phyloP scores from a whole-genome alignment of 2,888 invertebrate species.

The Laspeyria flexula region DNA sequence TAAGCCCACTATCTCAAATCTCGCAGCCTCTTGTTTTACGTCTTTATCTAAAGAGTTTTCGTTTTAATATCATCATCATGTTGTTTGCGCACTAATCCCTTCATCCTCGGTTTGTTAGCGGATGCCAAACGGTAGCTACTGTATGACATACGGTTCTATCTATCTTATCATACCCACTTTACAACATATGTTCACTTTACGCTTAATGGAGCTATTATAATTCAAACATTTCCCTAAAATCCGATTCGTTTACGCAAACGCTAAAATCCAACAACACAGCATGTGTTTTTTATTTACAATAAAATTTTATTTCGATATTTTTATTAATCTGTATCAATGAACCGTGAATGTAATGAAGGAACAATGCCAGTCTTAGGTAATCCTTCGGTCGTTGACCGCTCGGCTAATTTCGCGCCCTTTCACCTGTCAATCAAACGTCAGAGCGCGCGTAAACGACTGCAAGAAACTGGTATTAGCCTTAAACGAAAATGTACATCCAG shows the following conservation, averaged over 20 bases:
- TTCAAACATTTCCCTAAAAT: conserved; percentile 79
- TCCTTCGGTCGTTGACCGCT: conserved; percentile 47
- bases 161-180: conserved; percentile 84
- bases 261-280: conserved; percentile 59
- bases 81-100: conserved; percentile 79
- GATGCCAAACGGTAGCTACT: conserved; percentile 82
- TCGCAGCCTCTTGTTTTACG: conserved; percentile 66
- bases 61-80: conserved; percentile 72
- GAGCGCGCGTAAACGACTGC: conserved; percentile 64
- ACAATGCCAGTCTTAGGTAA: conserved; percentile 45
- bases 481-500: conserved; percentile 44
- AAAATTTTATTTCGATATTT: too few species aligned
- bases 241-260: conserved; percentile 62
- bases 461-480: conserved; percentile 51
- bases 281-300: conserved; percentile 54
- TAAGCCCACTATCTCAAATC: conserved; percentile 71
- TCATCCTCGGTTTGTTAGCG: conserved; percentile 71
- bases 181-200: conserved; percentile 76
- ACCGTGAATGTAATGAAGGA: conserved; percentile 54
- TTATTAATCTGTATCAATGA: conserved; percentile 46
- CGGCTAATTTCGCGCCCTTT: conserved; percentile 82
- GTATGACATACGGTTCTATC: conserved; percentile 84
- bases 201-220: conserved; percentile 79
- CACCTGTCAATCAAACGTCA: conserved; percentile 82
- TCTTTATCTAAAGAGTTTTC: conserved; percentile 74